Evolutionary conservation across 92 coral and sea anemone genomes (phyloP), one percentile per base, ranked within the genome.

Genomic region (Heliopora coerulea): DNA sequence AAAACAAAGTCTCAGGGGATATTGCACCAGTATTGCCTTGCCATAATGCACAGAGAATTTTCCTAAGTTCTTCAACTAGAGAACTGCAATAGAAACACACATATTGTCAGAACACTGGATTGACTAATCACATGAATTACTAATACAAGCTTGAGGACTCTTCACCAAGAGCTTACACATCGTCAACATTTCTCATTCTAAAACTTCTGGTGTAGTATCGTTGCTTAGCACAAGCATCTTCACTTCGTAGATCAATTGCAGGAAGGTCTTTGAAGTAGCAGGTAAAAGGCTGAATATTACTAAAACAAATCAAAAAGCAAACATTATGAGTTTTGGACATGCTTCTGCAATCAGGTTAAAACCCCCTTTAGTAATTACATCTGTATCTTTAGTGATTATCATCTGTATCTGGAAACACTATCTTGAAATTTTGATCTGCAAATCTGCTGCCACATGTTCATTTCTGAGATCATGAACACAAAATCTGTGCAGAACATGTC

Each of bases 241-340:
- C 97, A 73, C 92, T 52, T 79, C 90, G 80, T 17, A 92, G 84
- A 42, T 92, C 96, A 87, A 92, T 89, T 20, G 97, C 97, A 40
- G 97, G 97, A 25, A 92, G 93, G 54, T 92, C 97, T 83, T 92
- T 92, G 93, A 92, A 92, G 50, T 89, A 92, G 67, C 96, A 89
- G 66, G 96, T 92, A 78, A 92, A 92, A 29, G 97, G 78, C 81
- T 87, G 96, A 65, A 92, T 92, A 79, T 92, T 92, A 76, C 97
- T 92, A 78, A 27, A 77, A 54, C 21, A n/a, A 68, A 34, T 54
- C 33, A 19, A 23, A 25, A 57, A 0, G 19, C 30, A 33, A 65
- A 30, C 13, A 19, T 6, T 3, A 29, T 12, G n/a, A n/a, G n/a
- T n/a, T n/a, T n/a, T n/a, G n/a, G n/a, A n/a, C n/a, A n/a, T n/a